These are phyloP conservation scores for Myrmecobius fasciatus DNA, from an alignment of 2,113 vertebrate species.

Conservation along the genomic window DNA sequence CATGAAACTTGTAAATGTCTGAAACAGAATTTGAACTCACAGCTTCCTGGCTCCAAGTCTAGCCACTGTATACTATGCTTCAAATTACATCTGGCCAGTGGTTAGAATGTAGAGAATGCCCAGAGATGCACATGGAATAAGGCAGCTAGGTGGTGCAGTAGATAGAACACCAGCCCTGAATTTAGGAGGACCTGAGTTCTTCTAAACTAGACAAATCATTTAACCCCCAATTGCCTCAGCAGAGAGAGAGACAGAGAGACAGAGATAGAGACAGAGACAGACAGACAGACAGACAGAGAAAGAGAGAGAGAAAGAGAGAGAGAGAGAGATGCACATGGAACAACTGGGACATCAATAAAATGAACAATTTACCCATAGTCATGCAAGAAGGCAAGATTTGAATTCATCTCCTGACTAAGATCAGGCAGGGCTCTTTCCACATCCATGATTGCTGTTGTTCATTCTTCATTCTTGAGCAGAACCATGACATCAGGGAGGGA, in stretches of 20 bases:
- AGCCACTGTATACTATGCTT: neutral
- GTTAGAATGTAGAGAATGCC: too few relatives aligned
- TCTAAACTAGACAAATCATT: too few relatives aligned
- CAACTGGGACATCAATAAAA: neutral
- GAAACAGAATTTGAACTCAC: neutral
- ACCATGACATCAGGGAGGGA: too few relatives aligned
- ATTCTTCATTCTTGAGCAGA: too few relatives aligned
- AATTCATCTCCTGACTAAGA: neutral
- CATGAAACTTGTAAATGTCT: neutral
- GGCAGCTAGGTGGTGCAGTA: too few relatives aligned
- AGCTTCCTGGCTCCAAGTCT: neutral
- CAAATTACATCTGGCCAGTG: neutral
- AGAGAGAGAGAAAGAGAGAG: too few relatives aligned
- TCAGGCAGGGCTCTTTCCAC: neutral
- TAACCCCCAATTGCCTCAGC: too few relatives aligned
- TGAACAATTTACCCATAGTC: neutral
- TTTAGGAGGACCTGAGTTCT: too few relatives aligned
- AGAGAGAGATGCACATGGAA: neutral
- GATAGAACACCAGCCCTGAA: too few relatives aligned
- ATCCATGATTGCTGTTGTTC: neutral
- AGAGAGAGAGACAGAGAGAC: too few relatives aligned
- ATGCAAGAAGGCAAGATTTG: neutral
- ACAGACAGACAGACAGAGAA: too few relatives aligned
- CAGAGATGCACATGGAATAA: neutral
- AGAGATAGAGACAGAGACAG: too few relatives aligned